Evolutionary conservation across 2,888 invertebrate species (phyloP).

Genomic region (Agrotis clavis): DNA sequence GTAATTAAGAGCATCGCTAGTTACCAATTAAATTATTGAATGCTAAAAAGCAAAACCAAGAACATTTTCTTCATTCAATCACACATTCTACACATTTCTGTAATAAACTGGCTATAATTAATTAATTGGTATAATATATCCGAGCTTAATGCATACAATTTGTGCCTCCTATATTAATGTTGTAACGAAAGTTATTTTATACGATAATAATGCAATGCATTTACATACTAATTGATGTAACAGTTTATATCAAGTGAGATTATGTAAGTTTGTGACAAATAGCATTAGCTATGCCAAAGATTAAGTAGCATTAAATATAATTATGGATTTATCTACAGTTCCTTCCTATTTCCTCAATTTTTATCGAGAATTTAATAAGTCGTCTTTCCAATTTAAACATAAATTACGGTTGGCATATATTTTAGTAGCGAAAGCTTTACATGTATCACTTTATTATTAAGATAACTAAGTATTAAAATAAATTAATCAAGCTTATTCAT

Average conservation of each 20-base stretch:
- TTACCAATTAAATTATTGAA: neutral
- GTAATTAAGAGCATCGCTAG: neutral
- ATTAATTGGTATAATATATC: slow-evolving; percentile 34
- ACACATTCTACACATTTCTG: neutral
- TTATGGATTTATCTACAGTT: slow-evolving; percentile 17
- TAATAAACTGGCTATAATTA: slow-evolving; percentile 10
- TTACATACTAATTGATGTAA: slow-evolving; percentile 34
- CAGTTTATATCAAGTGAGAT: slow-evolving; percentile 15
- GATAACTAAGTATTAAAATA: neutral
- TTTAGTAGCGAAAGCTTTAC: slow-evolving; percentile 18
- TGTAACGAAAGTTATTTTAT: slow-evolving; percentile 34
- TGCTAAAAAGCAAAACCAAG: neutral
- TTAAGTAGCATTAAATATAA: slow-evolving; percentile 1
- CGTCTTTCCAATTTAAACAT: slow-evolving; percentile 24
- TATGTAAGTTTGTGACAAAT: slow-evolving; percentile 41
- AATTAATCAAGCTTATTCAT: slow-evolving; percentile 11
- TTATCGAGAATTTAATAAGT: neutral
- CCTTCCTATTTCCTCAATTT: slow-evolving; percentile 1
- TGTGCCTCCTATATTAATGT: slow-evolving; percentile 6
- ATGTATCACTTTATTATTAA: neutral
- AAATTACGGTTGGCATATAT: slow-evolving; percentile 4
- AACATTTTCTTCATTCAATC: neutral
- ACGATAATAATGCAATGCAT: slow-evolving; percentile 27
- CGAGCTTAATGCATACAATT: slow-evolving; percentile 31
- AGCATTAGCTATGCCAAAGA: slow-evolving; percentile 3